Conservation (phyloP, 2,888 invertebrate species). For the Cylindroiulus punctatus region DNA sequence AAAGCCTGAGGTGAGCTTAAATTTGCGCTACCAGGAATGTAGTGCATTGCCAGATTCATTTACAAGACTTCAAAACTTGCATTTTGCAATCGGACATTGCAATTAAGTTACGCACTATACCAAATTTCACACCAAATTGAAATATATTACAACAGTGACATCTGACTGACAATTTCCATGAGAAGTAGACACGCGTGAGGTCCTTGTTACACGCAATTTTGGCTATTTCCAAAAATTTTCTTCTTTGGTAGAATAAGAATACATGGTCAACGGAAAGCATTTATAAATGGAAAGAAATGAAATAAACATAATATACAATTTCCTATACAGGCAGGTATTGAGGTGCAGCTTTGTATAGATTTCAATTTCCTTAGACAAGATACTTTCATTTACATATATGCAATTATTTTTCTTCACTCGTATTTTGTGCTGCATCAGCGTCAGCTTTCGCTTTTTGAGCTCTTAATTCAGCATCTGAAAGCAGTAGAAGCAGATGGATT, state of each 20-base stretch:
- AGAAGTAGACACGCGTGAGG: neutral
- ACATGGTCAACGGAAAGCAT: constrained; percentile 35
- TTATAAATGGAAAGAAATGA: constrained; percentile 13
- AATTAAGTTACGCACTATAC: neutral
- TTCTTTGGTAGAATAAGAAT: constrained; percentile 13
- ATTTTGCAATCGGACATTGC: constrained; percentile 28
- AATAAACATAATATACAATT: constrained; percentile 49
- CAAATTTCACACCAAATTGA: constrained; percentile 35
- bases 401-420: constrained; percentile 46
- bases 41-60: no score
- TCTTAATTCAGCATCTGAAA: constrained; percentile 53
- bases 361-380: constrained; percentile 31
- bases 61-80: constrained; percentile 15
- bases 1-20: no score
- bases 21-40: no score
- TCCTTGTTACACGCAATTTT: neutral
- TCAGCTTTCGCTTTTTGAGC: constrained; percentile 44
- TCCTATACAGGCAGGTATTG: constrained; percentile 42
- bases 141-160: constrained; percentile 38
- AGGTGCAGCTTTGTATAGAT: constrained; percentile 42
- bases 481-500: neutral
- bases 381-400: constrained; percentile 47
- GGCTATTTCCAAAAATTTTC: neutral
- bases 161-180: constrained; percentile 37
- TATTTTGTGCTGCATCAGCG: constrained; percentile 8